A percentile compares a stretch with the other conserved stretches of the same genome.
Conservation (phyloP, 2,888 invertebrate species). For the Calliphora vomitoria region DNA sequence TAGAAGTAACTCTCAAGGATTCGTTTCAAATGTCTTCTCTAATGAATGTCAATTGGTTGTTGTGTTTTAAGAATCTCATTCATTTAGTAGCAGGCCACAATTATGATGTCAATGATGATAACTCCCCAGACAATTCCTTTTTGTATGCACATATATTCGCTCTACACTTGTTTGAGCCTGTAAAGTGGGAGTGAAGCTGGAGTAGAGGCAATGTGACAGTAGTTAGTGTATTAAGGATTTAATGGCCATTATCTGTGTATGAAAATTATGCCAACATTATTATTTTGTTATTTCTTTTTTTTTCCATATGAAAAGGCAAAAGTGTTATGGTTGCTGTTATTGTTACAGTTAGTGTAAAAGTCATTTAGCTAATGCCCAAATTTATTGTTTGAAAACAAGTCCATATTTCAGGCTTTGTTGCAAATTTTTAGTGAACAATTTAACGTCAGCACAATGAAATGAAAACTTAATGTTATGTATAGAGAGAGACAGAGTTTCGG, state of each 20-base stretch:
- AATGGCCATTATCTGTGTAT: constrained; percentile 68
- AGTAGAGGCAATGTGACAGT: background rate
- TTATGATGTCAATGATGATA: constrained; percentile 38
- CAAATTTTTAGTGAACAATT: constrained; percentile 66
- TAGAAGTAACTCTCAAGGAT: constrained; percentile 20
- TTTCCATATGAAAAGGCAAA: constrained; percentile 4
- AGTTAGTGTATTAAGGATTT: constrained; percentile 63
- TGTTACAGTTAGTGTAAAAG: constrained; percentile 63
- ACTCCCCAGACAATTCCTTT: background rate
- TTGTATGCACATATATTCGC: too few species aligned
- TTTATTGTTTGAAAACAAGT: constrained; percentile 78
- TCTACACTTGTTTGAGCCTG: constrained; percentile 6
- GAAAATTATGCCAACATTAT: constrained; percentile 71
- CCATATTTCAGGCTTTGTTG: constrained; percentile 77
- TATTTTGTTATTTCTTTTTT: constrained; percentile 42
- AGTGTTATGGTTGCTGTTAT: constrained; percentile 17
- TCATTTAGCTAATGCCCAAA: constrained; percentile 76
- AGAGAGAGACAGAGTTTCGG: background rate
- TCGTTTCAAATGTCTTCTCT: constrained; percentile 9
- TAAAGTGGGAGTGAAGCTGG: too few species aligned
- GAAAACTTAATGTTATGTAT: constrained; percentile 22
- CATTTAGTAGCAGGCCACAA: constrained; percentile 36
- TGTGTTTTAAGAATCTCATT: constrained; percentile 42
- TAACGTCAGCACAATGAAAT: constrained; percentile 70
- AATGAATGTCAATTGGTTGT: constrained; percentile 48